phyloP scores from a whole-genome alignment of 2,113 vertebrate genomes.

The Amphilophus citrinellus region DNA sequence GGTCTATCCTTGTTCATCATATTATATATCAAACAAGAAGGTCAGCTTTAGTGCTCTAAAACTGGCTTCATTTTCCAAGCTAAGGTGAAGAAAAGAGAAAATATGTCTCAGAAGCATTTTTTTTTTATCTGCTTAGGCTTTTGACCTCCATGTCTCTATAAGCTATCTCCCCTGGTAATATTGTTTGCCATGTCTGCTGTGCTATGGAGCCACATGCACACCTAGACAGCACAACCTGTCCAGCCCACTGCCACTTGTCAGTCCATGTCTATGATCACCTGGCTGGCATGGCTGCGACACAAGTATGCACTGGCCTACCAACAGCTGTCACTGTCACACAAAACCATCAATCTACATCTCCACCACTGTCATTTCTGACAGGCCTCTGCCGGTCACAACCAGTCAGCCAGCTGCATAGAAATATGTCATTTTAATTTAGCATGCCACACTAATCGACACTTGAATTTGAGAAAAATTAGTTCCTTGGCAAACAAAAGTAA shows the following conservation, averaged over 20 bases:
- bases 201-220: slow-evolving; percentile 65
- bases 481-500: neutral
- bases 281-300: slow-evolving; percentile 51
- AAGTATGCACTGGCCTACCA: slow-evolving; percentile 62
- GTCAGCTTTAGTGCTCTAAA: slow-evolving; percentile 43
- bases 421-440: slow-evolving; percentile 64
- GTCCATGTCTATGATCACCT: slow-evolving; percentile 63
- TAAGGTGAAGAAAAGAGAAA: slow-evolving; percentile 44
- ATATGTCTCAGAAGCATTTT: slow-evolving; percentile 38
- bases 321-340: slow-evolving; percentile 73
- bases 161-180: slow-evolving; percentile 56
- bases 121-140: slow-evolving; percentile 50
- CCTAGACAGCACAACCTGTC: slow-evolving; percentile 63
- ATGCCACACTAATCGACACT: slow-evolving; percentile 41
- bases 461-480: slow-evolving; percentile 20
- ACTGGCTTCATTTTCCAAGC: slow-evolving; percentile 43
- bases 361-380: slow-evolving; percentile 65
- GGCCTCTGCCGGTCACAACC: slow-evolving; percentile 49
- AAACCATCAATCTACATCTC: slow-evolving; percentile 74
- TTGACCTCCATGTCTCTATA: slow-evolving; percentile 61
- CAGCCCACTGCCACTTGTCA: slow-evolving; percentile 60
- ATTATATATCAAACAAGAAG: slow-evolving; percentile 46
- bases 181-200: slow-evolving; percentile 61
- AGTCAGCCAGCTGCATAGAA: slow-evolving; percentile 51
- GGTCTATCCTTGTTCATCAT: slow-evolving; percentile 42